Conservation (phyloP, 30 jellyfish, hydroid and myxozoan species). For the Aurelia aurita region DNA sequence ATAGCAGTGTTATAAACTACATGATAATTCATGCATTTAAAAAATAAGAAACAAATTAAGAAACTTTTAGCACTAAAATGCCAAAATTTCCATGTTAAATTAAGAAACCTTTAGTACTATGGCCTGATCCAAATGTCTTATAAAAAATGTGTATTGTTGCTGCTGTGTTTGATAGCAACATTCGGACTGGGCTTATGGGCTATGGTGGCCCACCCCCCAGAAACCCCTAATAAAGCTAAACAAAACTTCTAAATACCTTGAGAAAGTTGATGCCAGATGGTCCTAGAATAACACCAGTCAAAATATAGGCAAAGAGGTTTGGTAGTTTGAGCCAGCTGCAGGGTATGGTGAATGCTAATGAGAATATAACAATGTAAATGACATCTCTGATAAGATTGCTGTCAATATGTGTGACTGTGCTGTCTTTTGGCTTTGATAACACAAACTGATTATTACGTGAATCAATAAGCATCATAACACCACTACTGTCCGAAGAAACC, state of each 20-base stretch:
- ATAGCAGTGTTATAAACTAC: too few species aligned
- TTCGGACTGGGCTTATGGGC: too few species aligned
- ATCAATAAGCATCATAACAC: slow-evolving; percentile 88
- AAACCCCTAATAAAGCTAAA: neutral
- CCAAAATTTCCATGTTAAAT: too few species aligned
- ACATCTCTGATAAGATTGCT: slow-evolving; percentile 83
- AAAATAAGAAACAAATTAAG: too few species aligned
- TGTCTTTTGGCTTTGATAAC: slow-evolving; percentile 91
- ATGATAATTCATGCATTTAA: too few species aligned
- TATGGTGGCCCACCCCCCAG: too few species aligned
- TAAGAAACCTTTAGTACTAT: too few species aligned
- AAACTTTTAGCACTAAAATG: too few species aligned
- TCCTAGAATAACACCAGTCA: slow-evolving; percentile 94
- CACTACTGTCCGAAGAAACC: slow-evolving; percentile 73
- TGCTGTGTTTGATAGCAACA: too few species aligned
- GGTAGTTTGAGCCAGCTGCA: slow-evolving; percentile 89
- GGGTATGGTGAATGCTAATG: slow-evolving; percentile 76
- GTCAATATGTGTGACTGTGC: slow-evolving; percentile 94
- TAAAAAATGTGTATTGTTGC: too few species aligned
- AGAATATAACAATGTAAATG: slow-evolving; percentile 57
- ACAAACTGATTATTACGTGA: slow-evolving; percentile 91
- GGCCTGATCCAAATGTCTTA: too few species aligned
- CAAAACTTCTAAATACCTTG: slow-evolving; percentile 53
- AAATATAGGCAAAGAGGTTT: slow-evolving; percentile 77
- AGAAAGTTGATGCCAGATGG: slow-evolving; percentile 89